Percentiles rank a stretch among this genome's conserved stretches.
Conservation (phyloP, 37 sponge, comb jelly and placozoan genomes). For the Theonella swinhoei region DNA sequence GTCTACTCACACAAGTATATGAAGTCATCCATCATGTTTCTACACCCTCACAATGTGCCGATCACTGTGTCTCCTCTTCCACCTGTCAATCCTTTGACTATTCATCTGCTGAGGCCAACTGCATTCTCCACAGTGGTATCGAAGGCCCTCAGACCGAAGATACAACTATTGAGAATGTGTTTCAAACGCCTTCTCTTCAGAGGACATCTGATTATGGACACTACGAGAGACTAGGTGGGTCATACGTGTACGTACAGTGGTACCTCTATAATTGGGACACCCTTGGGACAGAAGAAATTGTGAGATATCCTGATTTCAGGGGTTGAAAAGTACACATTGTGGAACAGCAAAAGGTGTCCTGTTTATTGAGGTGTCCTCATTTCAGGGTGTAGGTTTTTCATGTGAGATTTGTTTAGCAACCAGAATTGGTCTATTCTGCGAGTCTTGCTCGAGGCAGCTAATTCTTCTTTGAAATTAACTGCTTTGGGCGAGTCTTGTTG, state of each 20-base stretch:
- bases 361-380: too few species aligned
- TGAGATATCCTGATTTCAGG: too few species aligned
- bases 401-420: neutral
- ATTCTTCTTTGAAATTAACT: too few species aligned
- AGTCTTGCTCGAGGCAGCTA: too few species aligned
- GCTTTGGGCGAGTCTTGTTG: too few species aligned
- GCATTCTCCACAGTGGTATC: conserved; percentile 68
- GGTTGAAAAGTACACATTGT: too few species aligned
- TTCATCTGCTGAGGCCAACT: conserved; percentile 40
- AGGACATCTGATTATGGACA: conserved; percentile 46
- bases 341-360: too few species aligned
- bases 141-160: conserved; percentile 52
- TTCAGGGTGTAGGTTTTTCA: too few species aligned
- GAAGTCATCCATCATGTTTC: neutral
- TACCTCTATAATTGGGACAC: too few species aligned
- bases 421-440: too few species aligned
- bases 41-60: conserved; percentile 31
- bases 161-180: conserved; percentile 41
- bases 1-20: conserved; percentile 26
- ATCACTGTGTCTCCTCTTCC: conserved; percentile 1
- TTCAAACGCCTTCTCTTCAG: conserved; percentile 40
- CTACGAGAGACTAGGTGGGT: conserved; percentile 73
- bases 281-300: too few species aligned
- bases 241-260: too few species aligned
- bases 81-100: conserved; percentile 77